phyloP scores from a whole-genome alignment of 53 echinoderm and acorn worm genomes.

The Actinopyga echinites region DNA sequence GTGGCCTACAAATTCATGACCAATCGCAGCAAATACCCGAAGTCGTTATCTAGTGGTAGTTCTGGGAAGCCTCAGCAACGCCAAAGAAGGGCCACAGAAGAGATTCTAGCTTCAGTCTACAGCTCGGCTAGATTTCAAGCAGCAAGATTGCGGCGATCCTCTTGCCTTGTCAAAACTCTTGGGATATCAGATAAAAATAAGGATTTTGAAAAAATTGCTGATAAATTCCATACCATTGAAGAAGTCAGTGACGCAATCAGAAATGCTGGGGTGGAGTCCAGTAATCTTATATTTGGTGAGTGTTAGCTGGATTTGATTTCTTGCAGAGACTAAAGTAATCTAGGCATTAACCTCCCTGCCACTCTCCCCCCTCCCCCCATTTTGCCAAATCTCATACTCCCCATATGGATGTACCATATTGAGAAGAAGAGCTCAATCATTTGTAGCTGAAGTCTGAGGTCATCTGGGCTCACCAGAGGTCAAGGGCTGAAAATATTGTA shows the following conservation, averaged over 20 bases:
- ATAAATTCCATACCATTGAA: constrained; percentile 77
- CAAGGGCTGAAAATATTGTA: too few species aligned
- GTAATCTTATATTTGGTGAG: constrained; percentile 93
- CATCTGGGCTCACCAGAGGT: too few species aligned
- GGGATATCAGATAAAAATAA: constrained; percentile 17
- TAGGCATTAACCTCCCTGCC: too few species aligned
- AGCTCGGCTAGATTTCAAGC: constrained; percentile 27
- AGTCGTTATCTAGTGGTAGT: not conserved
- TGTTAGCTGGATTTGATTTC: too few species aligned
- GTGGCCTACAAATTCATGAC: not conserved
- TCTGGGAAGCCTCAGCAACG: not conserved
- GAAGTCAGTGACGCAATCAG: constrained; percentile 85
- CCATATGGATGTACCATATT: too few species aligned
- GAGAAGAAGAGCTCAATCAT: too few species aligned
- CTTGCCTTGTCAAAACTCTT: constrained; percentile 51
- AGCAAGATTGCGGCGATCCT: not conserved
- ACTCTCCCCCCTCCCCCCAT: too few species aligned
- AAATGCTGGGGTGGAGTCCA: constrained; percentile 83
- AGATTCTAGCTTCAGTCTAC: constrained; percentile 16
- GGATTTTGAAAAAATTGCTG: constrained; percentile 68
- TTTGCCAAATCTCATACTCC: too few species aligned
- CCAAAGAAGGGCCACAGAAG: not conserved
- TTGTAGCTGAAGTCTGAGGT: too few species aligned
- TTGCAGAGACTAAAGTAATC: too few species aligned
- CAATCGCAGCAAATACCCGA: not conserved